phyloP scores from a whole-genome alignment of 2,113 vertebrate genomes.

The Phainopepla nitens region DNA sequence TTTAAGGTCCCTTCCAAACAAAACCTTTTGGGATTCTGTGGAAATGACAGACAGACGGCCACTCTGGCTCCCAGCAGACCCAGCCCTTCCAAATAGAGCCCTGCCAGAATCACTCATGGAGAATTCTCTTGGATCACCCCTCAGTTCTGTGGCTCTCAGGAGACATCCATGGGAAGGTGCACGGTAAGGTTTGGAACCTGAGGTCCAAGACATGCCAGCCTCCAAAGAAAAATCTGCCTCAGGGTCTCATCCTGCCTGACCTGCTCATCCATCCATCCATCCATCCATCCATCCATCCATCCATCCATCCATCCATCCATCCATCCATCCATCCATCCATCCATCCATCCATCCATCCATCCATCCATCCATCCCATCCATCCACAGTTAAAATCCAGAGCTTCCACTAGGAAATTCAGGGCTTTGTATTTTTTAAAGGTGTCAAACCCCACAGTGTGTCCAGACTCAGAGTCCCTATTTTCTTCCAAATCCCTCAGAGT shows the following conservation, averaged over 20 bases:
- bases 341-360: not conserved
- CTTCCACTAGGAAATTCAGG: fast-evolving
- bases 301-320: not conserved
- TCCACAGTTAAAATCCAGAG: not conserved
- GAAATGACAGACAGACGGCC: not conserved
- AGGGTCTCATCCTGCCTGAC: not conserved
- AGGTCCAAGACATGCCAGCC: not conserved
- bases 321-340: not conserved
- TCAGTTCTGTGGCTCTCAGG: not conserved
- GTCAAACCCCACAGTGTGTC: not conserved
- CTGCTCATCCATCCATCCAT: no score
- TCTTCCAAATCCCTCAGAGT: not conserved
- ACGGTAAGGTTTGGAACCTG: fast-evolving
- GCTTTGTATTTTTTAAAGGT: not conserved
- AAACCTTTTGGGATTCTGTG: not conserved
- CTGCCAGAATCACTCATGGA: fast-evolving
- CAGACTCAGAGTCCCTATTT: not conserved
- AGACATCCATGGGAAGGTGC: not conserved
- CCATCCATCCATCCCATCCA: not conserved
- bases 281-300: not conserved
- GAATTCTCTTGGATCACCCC: not conserved
- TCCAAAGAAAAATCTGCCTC: not conserved
- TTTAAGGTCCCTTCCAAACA: not conserved
- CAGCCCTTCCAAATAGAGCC: not conserved
- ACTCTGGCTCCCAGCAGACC: not conserved